These are phyloP conservation scores for Streblospio benedicti DNA, from an alignment of 1,140 invertebrate species.

Conservation along the genomic window DNA sequence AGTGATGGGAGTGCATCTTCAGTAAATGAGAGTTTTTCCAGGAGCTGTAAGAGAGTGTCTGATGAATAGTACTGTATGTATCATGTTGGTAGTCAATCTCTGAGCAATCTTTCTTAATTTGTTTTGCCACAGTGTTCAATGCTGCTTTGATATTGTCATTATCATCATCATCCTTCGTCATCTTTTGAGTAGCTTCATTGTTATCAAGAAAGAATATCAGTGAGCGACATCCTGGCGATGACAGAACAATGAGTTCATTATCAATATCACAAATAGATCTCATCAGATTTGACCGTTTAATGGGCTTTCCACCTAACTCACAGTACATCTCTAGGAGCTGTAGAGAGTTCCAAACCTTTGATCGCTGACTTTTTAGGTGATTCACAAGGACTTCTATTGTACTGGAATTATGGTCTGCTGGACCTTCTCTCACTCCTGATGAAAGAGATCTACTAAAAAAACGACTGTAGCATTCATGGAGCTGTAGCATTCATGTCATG, in stretches of 20 bases:
- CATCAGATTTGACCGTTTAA: not conserved
- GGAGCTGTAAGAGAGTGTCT: not conserved
- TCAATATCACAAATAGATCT: not conserved
- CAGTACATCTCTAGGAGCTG: constrained; percentile 2
- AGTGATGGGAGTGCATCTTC: constrained; percentile 12
- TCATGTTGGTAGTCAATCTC: constrained; percentile 4
- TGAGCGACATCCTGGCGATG: not conserved
- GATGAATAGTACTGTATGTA: not conserved
- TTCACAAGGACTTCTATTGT: too few species aligned
- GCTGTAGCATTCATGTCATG: too few species aligned
- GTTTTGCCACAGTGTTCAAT: too few species aligned
- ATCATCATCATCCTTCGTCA: too few species aligned
- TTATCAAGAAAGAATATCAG: constrained; percentile 11
- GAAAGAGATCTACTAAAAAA: too few species aligned
- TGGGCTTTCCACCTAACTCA: not conserved
- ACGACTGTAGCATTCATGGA: too few species aligned
- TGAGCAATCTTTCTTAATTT: too few species aligned
- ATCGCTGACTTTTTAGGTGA: too few species aligned
- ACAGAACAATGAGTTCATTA: constrained; percentile 9
- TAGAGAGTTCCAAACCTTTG: constrained; percentile 15
- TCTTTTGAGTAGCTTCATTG: not conserved
- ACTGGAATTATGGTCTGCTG: too few species aligned
- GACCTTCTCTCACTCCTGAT: too few species aligned
- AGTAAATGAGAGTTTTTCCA: not conserved
- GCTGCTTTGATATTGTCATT: too few species aligned